These are phyloP conservation scores for Exocentrus adspersus DNA, from an alignment of 2,888 invertebrate genomes.

Conservation along the genomic window DNA sequence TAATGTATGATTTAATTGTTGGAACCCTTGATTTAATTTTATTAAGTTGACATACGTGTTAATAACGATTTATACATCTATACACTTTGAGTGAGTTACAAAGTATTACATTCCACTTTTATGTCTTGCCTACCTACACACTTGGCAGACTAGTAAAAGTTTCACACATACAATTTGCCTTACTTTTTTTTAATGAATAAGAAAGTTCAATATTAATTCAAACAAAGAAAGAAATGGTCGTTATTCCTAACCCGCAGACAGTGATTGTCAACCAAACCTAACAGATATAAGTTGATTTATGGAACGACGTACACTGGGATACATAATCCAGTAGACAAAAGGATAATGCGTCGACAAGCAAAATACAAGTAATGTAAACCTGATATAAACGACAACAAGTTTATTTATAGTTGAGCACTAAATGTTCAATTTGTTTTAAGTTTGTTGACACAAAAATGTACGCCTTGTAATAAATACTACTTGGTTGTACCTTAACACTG, in stretches of 20 bases:
- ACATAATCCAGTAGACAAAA: neutral
- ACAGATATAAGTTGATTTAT: neutral
- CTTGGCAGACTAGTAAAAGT: too few relatives aligned
- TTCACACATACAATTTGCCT: neutral
- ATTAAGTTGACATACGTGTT: neutral
- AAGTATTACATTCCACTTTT: too few relatives aligned
- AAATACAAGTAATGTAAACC: neutral
- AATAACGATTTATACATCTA: neutral
- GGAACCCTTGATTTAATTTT: neutral
- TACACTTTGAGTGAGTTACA: too few relatives aligned
- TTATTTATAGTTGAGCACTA: neutral
- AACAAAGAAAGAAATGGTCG: neutral
- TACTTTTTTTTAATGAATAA: too few relatives aligned
- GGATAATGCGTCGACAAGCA: neutral
- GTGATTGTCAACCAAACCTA: neutral
- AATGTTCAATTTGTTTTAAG: neutral
- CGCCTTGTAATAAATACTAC: neutral
- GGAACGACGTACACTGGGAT: neutral
- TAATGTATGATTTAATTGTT: constrained; percentile 8
- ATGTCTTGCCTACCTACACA: too few relatives aligned
- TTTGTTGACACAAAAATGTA: neutral
- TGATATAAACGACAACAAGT: neutral
- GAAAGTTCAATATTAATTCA: neutral
- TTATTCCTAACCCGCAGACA: neutral
- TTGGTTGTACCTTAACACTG: neutral